A percentile compares a stretch with the other conserved stretches of the same genome.
Evolutionary conservation across 2,888 invertebrate genomes (phyloP).

Genomic region (Callosobruchus maculatus): DNA sequence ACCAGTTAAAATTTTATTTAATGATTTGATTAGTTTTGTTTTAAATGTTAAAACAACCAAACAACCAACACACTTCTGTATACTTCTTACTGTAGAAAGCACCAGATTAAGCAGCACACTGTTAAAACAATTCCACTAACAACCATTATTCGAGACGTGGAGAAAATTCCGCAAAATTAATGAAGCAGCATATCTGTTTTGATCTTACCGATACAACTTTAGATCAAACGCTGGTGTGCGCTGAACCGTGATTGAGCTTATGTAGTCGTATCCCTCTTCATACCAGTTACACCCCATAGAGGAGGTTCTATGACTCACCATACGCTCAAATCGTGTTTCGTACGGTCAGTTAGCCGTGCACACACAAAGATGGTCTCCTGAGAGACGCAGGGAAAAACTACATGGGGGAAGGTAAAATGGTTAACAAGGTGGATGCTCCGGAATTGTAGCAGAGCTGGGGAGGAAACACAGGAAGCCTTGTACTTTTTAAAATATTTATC

Average conservation of each 20-base stretch:
- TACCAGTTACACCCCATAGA: background rate
- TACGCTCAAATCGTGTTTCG: slow-evolving; percentile 40
- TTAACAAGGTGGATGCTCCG: background rate
- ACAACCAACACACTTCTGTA: too few relatives aligned
- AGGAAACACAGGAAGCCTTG: slow-evolving; percentile 7
- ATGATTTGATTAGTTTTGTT: too few relatives aligned
- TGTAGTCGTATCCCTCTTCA: background rate
- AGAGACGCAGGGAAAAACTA: slow-evolving; percentile 18
- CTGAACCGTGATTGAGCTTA: background rate
- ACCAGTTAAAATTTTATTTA: too few relatives aligned
- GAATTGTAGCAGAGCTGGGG: slow-evolving; percentile 2
- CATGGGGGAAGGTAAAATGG: slow-evolving; percentile 13
- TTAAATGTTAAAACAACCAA: too few relatives aligned
- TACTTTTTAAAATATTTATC: slow-evolving; percentile 5
- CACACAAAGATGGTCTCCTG: slow-evolving; percentile 29
- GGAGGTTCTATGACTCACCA: slow-evolving; percentile 26
- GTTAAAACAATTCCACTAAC: background rate
- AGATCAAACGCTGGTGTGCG: background rate
- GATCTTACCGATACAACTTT: background rate
- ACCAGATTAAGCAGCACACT: background rate
- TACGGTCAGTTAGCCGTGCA: slow-evolving; percentile 45
- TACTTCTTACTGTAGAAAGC: background rate
- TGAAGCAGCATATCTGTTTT: background rate
- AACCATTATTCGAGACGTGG: background rate
- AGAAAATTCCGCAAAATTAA: background rate